phyloP scores from a whole-genome alignment of 2,797 vertebrate species.

The Holocentrus rufus region DNA sequence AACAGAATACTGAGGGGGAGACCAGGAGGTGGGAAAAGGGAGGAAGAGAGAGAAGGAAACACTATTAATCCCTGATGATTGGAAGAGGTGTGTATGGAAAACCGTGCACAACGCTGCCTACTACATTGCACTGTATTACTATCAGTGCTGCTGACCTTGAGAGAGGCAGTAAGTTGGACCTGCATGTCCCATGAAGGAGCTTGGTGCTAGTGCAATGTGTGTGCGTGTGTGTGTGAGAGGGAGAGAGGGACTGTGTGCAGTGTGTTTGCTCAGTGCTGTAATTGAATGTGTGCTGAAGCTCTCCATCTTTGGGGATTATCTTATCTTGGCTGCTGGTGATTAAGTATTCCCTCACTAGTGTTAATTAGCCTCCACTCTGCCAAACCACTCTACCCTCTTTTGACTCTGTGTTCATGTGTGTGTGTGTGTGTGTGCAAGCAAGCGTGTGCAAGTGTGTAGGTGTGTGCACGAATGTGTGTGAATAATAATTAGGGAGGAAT shows the following conservation, averaged over 20 bases:
- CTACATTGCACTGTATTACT: background rate
- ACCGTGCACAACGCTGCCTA: background rate
- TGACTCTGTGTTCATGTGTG: constrained; percentile 39
- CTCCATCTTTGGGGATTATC: constrained; percentile 81
- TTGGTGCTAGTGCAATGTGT: constrained; percentile 11
- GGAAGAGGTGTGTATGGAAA: background rate
- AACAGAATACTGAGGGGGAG: constrained; percentile 88
- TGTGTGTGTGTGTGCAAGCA: constrained; percentile 5
- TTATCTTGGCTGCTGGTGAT: constrained; percentile 80
- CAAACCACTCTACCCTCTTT: constrained; percentile 71
- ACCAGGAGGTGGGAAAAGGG: constrained; percentile 3
- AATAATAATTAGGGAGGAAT: constrained; percentile 3
- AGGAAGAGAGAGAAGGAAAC: constrained; percentile 7
- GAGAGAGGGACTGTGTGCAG: constrained; percentile 25
- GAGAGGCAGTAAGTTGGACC: constrained; percentile 48
- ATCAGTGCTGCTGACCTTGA: constrained; percentile 45
- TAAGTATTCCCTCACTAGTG: constrained; percentile 82
- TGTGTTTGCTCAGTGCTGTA: constrained; percentile 74
- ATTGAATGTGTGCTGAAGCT: constrained; percentile 80
- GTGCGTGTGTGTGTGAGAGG: constrained; percentile 23
- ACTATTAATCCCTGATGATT: background rate
- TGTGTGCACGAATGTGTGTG: constrained; percentile 6
- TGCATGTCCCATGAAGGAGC: constrained; percentile 49
- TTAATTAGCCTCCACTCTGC: constrained; percentile 81
- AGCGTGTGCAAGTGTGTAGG: background rate